Conservation (phyloP, 53 echinoderm and acorn worm genomes). For the Hippasteria phrygiana region DNA sequence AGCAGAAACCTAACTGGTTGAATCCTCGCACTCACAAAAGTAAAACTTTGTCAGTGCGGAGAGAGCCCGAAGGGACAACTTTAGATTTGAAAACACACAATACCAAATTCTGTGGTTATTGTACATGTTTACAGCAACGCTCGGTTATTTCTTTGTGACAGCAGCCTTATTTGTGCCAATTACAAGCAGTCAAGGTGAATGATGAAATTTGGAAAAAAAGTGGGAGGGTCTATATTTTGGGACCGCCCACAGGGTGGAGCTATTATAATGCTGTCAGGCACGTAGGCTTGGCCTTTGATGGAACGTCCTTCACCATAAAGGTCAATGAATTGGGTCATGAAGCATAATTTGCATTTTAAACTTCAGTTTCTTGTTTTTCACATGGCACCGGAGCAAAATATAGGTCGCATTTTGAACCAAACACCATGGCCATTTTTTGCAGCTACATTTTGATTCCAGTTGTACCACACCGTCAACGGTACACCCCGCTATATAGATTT, state of each 20-base stretch:
- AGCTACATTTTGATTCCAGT: too few relatives aligned
- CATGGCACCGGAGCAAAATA: too few relatives aligned
- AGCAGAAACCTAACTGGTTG: not conserved
- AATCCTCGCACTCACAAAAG: not conserved
- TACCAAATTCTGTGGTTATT: not conserved
- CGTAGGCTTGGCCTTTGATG: not conserved
- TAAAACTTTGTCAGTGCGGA: not conserved
- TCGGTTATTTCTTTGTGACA: not conserved
- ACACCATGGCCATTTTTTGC: too few relatives aligned
- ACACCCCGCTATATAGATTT: too few relatives aligned
- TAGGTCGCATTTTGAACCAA: too few relatives aligned
- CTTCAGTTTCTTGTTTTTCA: not conserved
- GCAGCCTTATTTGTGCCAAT: not conserved
- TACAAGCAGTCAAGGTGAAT: constrained; percentile 8
- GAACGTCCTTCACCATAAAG: not conserved
- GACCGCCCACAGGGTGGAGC: constrained; percentile 34
- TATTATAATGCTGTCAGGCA: not conserved
- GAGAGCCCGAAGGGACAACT: too few relatives aligned
- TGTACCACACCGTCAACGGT: too few relatives aligned
- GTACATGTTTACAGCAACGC: not conserved
- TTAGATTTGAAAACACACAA: too few relatives aligned
- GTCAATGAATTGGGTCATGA: too few relatives aligned
- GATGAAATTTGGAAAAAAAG: not conserved
- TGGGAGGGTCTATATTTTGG: not conserved
- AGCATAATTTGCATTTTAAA: too few relatives aligned